A percentile compares a stretch with the other conserved stretches of the same genome.
phyloP scores from a whole-genome alignment of 2,888 invertebrate genomes.

The Saturnia japonica region DNA sequence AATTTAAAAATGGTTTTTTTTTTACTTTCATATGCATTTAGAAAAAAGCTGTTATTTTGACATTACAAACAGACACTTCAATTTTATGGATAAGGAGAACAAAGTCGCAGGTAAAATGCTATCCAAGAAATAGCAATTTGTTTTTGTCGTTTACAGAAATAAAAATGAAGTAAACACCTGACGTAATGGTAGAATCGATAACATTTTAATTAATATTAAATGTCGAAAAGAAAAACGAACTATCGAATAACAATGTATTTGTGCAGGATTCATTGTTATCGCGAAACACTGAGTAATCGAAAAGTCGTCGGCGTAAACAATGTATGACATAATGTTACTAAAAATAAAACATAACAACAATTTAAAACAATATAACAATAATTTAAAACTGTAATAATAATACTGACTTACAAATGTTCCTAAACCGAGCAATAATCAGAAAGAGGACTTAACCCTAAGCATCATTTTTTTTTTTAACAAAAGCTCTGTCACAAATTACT shows the following conservation, averaged over 20 bases:
- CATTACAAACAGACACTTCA: no score
- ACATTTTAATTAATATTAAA: neutral
- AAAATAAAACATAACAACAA: constrained; percentile 29
- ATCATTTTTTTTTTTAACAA: no score
- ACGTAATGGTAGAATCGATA: neutral
- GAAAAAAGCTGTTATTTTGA: no score
- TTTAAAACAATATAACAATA: constrained; percentile 18
- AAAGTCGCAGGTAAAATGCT: no score
- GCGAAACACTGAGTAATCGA: neutral
- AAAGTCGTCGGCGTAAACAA: neutral
- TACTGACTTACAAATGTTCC: neutral
- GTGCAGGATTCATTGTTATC: constrained; percentile 2
- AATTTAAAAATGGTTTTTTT: no score
- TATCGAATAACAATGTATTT: neutral
- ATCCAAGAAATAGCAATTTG: neutral
- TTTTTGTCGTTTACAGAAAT: neutral
- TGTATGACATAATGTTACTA: constrained; percentile 9
- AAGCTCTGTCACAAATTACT: neutral
- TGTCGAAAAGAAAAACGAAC: neutral
- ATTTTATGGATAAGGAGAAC: no score
- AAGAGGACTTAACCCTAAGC: no score
- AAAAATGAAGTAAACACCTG: neutral
- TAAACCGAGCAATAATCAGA: no score
- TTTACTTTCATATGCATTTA: no score
- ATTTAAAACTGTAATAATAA: neutral